Conservation (phyloP, 2,797 vertebrate genomes). For the Phrynocephalus vlangalii region DNA sequence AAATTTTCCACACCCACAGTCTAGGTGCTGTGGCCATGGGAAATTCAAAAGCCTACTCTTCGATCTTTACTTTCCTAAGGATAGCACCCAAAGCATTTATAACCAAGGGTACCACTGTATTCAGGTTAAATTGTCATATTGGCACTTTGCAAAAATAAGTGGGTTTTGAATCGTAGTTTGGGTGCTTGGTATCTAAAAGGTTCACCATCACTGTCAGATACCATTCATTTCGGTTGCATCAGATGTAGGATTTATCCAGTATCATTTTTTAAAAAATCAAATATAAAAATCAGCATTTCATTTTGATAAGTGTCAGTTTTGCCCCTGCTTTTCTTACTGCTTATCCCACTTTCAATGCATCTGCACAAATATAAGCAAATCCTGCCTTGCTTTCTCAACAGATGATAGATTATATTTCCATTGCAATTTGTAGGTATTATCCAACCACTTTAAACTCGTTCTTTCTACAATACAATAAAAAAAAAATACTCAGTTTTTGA, state of each 20-base stretch:
- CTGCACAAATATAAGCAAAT: conserved; percentile 45
- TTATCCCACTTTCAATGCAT: conserved; percentile 32
- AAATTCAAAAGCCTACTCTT: no score
- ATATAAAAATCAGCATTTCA: conserved; percentile 43
- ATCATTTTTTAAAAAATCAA: conserved; percentile 32
- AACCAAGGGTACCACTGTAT: no score
- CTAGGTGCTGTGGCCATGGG: no score
- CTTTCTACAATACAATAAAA: rapidly evolving
- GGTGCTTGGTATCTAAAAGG: no score
- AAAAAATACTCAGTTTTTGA: not conserved
- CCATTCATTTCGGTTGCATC: conserved; percentile 33
- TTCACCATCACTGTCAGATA: no score
- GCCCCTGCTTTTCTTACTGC: conserved; percentile 50
- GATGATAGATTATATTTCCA: conserved; percentile 37
- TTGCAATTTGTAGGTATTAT: not conserved
- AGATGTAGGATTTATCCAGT: conserved; percentile 8
- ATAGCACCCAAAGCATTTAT: no score
- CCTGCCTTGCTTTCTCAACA: conserved; percentile 32
- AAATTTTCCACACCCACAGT: no score
- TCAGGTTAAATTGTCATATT: no score
- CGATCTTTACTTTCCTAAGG: no score
- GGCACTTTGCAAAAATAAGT: no score
- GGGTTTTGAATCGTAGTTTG: no score
- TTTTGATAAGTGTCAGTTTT: conserved; percentile 51
- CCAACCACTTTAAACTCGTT: conserved; percentile 19